Evolutionary conservation across 2,797 vertebrate genomes (phyloP), one percentile per base, ranked within the genome.

Genomic region (Oreonectes daqikongensis): DNA sequence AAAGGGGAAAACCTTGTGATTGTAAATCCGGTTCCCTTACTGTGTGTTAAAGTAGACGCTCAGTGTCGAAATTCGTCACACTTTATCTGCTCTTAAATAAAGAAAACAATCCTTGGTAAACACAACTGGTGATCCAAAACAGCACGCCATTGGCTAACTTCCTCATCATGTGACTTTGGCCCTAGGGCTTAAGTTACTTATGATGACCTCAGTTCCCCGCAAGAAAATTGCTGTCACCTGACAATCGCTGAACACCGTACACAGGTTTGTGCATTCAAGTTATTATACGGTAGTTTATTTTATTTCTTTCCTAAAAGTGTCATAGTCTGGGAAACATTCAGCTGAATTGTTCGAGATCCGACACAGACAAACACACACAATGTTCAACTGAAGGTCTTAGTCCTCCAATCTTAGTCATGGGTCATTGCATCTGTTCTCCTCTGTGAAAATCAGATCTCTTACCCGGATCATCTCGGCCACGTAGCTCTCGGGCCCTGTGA

Each of bases 401-500:
- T n/a, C n/a, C n/a, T n/a, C n/a, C n/a, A n/a, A n/a, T n/a, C 4
- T 40, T 35, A 6, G 24, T 18, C n/a, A 55, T 8, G n/a, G 12
- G 14, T 42, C 17, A 67, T n/a, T 28, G 26, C 32, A 3, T 42
- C 22, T n/a, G 17, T 24, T 18, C 44, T 24, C 2, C 10, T 30
- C 20, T 26, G 28, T 53, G 71, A 61, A 30, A 42, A 48, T 12
- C 17, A 9, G 42, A 50, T 40, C 28, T n/a, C 94, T 93, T 87
- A 99, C 98, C 95, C 95, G 90, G 89, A 99, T 99, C 98, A 99
- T 99, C 88, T 99, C 95, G 0, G 97, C 97, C 86, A 99, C 98
- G 0, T 99, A 99, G 81, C 98, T 99, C 90, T 99, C 97, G 0
- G 98, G 98, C 42, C 98, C 98, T 0, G 98, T 99, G 85, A 98